Percentiles rank a stretch among this genome's conserved stretches.
phyloP scores from a whole-genome alignment of 2,797 vertebrate genomes.

The Pachyuromys duprasi region DNA sequence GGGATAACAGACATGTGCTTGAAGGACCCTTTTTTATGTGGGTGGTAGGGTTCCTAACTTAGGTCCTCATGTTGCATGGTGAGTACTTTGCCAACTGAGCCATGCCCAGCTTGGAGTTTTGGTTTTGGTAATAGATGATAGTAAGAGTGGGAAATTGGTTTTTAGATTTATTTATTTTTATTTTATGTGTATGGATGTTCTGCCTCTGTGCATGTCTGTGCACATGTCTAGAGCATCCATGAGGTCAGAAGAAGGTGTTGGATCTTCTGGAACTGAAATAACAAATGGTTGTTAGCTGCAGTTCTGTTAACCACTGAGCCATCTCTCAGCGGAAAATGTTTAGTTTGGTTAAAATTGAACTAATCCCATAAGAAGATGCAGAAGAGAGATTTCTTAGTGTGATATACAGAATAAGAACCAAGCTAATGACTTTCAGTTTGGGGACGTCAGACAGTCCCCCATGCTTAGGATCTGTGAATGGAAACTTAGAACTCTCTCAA shows the following conservation, averaged over 20 bases:
- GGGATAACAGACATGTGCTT: not conserved
- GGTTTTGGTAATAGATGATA: not conserved
- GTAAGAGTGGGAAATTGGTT: not conserved
- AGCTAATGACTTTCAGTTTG: slow-evolving; percentile 11
- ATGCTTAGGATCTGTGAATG: not conserved
- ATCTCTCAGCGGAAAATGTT: slow-evolving; percentile 13
- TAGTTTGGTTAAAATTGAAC: slow-evolving; percentile 44
- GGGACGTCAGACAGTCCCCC: not conserved
- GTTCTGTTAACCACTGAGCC: not conserved
- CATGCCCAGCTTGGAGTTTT: not conserved
- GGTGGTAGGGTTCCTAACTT: not conserved
- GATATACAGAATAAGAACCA: slow-evolving; percentile 16
- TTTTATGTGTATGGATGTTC: not conserved
- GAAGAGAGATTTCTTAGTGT: not conserved
- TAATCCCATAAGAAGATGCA: slow-evolving; percentile 13
- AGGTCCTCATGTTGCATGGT: not conserved
- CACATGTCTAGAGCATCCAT: not conserved
- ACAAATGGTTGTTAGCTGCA: not conserved
- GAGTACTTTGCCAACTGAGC: not conserved
- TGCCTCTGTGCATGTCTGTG: not conserved
- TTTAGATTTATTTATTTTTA: slow-evolving; percentile 4
- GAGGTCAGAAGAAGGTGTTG: not conserved
- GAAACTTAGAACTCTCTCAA: not conserved
- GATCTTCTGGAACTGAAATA: not conserved
- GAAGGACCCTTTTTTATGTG: not conserved